A percentile compares a stretch with the other conserved stretches of the same genome.
Conservation (phyloP, 2,797 vertebrate species). For the Alcedo atthis region DNA sequence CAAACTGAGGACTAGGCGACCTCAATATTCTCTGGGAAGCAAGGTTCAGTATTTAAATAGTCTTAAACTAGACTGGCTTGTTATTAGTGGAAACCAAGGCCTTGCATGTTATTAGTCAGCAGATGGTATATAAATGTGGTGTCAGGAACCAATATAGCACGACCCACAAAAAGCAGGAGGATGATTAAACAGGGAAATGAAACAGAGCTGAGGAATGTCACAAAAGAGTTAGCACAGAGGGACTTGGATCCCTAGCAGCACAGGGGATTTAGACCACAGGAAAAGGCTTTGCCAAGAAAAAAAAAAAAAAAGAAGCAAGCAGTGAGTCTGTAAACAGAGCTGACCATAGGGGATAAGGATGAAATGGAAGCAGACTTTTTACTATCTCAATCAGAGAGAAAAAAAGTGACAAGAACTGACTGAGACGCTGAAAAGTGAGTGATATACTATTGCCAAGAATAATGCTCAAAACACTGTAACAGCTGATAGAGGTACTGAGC, state of each 20-base stretch:
- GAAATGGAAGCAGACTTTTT: conserved; percentile 47
- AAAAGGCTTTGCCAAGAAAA: neutral
- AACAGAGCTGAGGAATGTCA: conserved; percentile 10
- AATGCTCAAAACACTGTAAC: conserved; percentile 32
- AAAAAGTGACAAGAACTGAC: conserved; percentile 57
- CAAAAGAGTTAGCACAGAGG: conserved; percentile 4
- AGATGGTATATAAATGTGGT: conserved; percentile 51
- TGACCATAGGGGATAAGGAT: conserved; percentile 36
- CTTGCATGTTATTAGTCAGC: conserved; percentile 26
- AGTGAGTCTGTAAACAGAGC: conserved; percentile 42
- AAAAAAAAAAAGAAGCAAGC: neutral
- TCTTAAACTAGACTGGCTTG: neutral
- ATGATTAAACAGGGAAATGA: conserved; percentile 49
- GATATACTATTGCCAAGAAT: conserved; percentile 59
- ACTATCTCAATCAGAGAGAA: conserved; percentile 48
- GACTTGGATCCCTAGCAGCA: neutral
- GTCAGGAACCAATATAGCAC: conserved; percentile 21
- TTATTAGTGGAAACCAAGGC: conserved; percentile 27
- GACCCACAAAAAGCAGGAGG: conserved; percentile 15
- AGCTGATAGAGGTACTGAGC: conserved; percentile 52
- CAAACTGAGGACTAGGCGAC: neutral
- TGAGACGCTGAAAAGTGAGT: conserved; percentile 30
- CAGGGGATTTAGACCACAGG: neutral
- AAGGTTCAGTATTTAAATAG: neutral
- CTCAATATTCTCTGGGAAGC: neutral